Percentiles rank a stretch among this genome's conserved stretches.
These are phyloP conservation scores for Mya arenaria DNA, from an alignment of 1,140 invertebrate genomes.

Conservation along the genomic window DNA sequence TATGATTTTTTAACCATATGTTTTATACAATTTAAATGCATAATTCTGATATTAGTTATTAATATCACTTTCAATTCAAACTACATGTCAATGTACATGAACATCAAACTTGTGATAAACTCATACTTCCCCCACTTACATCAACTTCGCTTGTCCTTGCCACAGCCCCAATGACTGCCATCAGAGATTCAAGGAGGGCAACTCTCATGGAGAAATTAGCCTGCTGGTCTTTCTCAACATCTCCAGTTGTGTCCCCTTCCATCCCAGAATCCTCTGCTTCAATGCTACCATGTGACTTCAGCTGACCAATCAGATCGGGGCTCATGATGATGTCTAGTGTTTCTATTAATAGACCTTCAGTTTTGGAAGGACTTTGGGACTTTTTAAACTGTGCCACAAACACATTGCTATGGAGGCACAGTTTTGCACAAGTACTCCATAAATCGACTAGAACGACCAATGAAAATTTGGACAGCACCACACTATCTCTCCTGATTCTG, in stretches of 20 bases:
- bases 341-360: slow-evolving; percentile 40
- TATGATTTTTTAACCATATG: no score
- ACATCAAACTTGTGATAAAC: no score
- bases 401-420: slow-evolving; percentile 68
- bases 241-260: slow-evolving; percentile 23
- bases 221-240: slow-evolving; percentile 11
- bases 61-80: no score
- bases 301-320: slow-evolving; percentile 24
- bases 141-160: slow-evolving; percentile 1
- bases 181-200: slow-evolving; percentile 43
- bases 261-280: slow-evolving; percentile 53
- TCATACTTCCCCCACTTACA: no score
- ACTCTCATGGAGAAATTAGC: slow-evolving; percentile 38
- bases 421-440: slow-evolving; percentile 73
- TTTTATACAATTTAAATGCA: no score
- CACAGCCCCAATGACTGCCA: slow-evolving; percentile 24
- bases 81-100: no score
- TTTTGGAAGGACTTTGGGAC: slow-evolving; percentile 22
- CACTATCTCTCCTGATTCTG: slow-evolving; percentile 34
- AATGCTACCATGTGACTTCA: slow-evolving; percentile 29
- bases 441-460: slow-evolving; percentile 66
- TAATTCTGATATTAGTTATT: no score
- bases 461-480: slow-evolving; percentile 38
- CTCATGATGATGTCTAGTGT: slow-evolving; percentile 38
- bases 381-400: slow-evolving; percentile 50